A percentile compares a stretch with the other conserved stretches of the same genome.
Conservation (phyloP, 2,113 vertebrate genomes). For the Heterotis niloticus region DNA sequence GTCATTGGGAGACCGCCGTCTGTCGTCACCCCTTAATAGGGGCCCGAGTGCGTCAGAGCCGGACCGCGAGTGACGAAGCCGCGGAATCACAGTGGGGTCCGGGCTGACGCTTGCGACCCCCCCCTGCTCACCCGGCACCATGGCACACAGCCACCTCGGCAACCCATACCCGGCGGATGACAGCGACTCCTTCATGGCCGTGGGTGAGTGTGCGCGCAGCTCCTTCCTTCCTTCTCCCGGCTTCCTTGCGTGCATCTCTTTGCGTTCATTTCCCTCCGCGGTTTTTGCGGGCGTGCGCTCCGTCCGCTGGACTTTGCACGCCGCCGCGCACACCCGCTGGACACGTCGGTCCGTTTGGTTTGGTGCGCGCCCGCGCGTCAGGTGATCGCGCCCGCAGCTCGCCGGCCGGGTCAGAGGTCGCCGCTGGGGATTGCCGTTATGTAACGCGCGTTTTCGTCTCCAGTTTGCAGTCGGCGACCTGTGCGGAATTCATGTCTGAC, state of each 20-base stretch:
- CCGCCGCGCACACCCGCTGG: too few relatives aligned
- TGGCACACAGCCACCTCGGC: slow-evolving; percentile 49
- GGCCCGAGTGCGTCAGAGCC: slow-evolving; percentile 51
- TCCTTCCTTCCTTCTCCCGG: not conserved
- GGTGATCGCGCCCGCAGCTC: slow-evolving; percentile 60
- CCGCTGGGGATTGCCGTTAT: slow-evolving; percentile 72
- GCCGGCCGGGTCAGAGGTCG: slow-evolving; percentile 73
- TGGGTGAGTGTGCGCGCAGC: slow-evolving; percentile 57
- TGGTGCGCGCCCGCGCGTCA: slow-evolving; percentile 52
- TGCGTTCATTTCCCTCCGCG: not conserved
- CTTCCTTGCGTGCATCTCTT: not conserved
- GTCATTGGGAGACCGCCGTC: slow-evolving; percentile 64
- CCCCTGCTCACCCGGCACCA: slow-evolving; percentile 42
- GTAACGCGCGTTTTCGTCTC: slow-evolving; percentile 71
- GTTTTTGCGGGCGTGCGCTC: not conserved
- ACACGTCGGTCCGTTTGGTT: not conserved
- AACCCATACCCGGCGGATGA: slow-evolving; percentile 63
- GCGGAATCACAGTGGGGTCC: slow-evolving; percentile 44
- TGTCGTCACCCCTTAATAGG: slow-evolving; percentile 56
- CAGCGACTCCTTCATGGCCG: slow-evolving; percentile 64
- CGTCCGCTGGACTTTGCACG: too few relatives aligned
- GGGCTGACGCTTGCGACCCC: slow-evolving; percentile 52
- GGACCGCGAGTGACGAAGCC: slow-evolving; percentile 47
- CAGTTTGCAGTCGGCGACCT: slow-evolving; percentile 43
- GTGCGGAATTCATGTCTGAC: too few relatives aligned